Conservation (phyloP, 2,888 invertebrate species). For the Ectemnius lituratus region DNA sequence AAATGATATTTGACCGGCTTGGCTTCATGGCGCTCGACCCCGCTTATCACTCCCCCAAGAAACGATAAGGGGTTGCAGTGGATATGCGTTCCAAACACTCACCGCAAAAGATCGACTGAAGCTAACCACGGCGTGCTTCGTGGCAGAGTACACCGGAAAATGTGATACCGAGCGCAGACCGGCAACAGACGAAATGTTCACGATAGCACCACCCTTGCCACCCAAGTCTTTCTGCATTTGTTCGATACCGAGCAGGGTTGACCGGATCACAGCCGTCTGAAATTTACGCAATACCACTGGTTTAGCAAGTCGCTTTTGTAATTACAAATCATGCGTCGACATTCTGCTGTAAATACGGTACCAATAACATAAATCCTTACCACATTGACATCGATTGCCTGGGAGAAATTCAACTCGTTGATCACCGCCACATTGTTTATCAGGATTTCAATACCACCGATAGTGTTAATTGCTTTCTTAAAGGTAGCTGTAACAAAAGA, state of each 20-base stretch:
- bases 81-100: constrained; percentile 30
- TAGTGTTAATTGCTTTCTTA: constrained; percentile 76
- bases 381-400: constrained; percentile 72
- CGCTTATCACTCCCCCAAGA: too few relatives aligned
- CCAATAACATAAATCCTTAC: constrained; percentile 52
- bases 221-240: constrained; percentile 78
- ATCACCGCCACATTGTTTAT: constrained; percentile 75
- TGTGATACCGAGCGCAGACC: constrained; percentile 79
- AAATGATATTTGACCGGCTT: constrained; percentile 1
- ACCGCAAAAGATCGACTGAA: constrained; percentile 74
- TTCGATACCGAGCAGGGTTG: constrained; percentile 76
- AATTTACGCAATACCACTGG: constrained; percentile 17
- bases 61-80: too few relatives aligned
- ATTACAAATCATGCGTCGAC: neutral
- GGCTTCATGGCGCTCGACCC: neutral
- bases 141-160: constrained; percentile 81
- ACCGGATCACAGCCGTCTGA: constrained; percentile 77
- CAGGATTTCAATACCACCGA: constrained; percentile 80
- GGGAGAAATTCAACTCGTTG: constrained; percentile 67
- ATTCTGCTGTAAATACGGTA: too few relatives aligned
- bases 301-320: constrained; percentile 13
- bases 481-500: constrained; percentile 74
- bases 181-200: constrained; percentile 83
- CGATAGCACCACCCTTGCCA: constrained; percentile 81
- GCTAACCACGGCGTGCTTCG: constrained; percentile 79